Conservation (phyloP, 2,797 vertebrate genomes). For the Tamandua tetradactyla region DNA sequence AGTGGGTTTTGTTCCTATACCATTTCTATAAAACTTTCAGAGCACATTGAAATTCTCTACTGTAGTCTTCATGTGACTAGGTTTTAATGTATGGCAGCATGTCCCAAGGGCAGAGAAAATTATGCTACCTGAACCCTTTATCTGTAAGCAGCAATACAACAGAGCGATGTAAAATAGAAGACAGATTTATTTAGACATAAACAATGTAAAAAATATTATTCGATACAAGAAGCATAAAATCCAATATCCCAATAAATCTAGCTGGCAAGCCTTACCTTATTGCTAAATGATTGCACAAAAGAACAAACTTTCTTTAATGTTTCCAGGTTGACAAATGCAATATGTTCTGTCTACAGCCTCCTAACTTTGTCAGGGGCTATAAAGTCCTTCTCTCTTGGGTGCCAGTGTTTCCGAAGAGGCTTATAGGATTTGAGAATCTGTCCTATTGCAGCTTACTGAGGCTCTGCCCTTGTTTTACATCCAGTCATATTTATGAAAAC, state of each 20-base stretch:
- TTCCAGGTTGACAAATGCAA: slow-evolving; percentile 74
- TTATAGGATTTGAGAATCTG: slow-evolving; percentile 32
- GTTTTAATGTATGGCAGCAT: slow-evolving; percentile 65
- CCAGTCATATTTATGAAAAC: slow-evolving; percentile 13
- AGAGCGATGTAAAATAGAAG: slow-evolving; percentile 72
- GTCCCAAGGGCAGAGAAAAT: slow-evolving; percentile 77
- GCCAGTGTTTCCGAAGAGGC: slow-evolving; percentile 16
- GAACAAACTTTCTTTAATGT: slow-evolving; percentile 79
- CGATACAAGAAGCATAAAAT: slow-evolving; percentile 79
- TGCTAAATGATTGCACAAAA: slow-evolving; percentile 79
- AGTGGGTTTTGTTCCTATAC: slow-evolving; percentile 31
- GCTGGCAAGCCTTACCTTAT: slow-evolving; percentile 75
- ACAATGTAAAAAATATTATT: slow-evolving; percentile 82
- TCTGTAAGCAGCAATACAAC: slow-evolving; percentile 75
- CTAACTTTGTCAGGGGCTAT: slow-evolving; percentile 73
- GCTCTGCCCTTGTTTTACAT: not conserved
- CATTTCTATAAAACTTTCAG: slow-evolving; percentile 52
- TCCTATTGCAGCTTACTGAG: not conserved
- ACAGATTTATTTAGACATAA: slow-evolving; percentile 82
- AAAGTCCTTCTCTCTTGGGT: slow-evolving; percentile 65
- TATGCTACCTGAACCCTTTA: slow-evolving; percentile 78
- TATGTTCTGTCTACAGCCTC: slow-evolving; percentile 62
- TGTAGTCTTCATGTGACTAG: slow-evolving; percentile 9
- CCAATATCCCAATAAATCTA: slow-evolving; percentile 80
- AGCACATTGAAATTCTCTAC: slow-evolving; percentile 68